phyloP scores from a whole-genome alignment of 1,140 invertebrate species.

The Meteorus sp. region DNA sequence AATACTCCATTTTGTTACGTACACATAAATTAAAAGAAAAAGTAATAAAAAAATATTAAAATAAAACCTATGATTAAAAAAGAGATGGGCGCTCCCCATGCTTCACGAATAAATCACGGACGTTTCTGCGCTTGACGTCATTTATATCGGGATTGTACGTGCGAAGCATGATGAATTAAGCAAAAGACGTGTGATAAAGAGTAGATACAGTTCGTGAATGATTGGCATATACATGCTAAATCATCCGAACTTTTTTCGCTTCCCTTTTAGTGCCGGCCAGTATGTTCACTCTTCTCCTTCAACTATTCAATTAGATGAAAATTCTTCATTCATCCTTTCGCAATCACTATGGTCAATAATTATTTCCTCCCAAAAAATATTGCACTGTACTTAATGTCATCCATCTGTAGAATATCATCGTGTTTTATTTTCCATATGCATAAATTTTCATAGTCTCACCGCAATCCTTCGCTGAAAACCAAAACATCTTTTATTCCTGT shows the following conservation, averaged over 20 bases:
- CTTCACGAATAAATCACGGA: constrained; percentile 25
- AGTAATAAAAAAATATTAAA: no score
- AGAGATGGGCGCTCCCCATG: constrained; percentile 1
- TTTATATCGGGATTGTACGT: constrained; percentile 32
- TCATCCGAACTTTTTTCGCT: constrained; percentile 33
- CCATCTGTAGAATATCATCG: no score
- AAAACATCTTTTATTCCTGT: no score
- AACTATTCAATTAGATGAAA: constrained; percentile 4
- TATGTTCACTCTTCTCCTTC: constrained; percentile 24
- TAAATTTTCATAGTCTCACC: no score
- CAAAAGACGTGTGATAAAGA: constrained; percentile 36
- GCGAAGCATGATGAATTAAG: constrained; percentile 35
- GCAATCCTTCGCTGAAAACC: no score
- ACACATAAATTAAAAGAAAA: constrained; percentile 11
- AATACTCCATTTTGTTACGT: constrained; percentile 11
- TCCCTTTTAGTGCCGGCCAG: constrained; percentile 33
- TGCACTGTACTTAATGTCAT: constrained; percentile 20
- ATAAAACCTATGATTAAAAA: no score
- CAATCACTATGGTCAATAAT: no score
- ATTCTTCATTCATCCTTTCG: constrained; percentile 17
- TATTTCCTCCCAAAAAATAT: no score
- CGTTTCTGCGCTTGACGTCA: constrained; percentile 30
- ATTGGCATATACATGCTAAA: constrained; percentile 29
- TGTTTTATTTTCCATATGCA: no score
- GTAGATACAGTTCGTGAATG: constrained; percentile 30